Conservation (phyloP, 2,888 invertebrate genomes). For the Aethes cnicana region DNA sequence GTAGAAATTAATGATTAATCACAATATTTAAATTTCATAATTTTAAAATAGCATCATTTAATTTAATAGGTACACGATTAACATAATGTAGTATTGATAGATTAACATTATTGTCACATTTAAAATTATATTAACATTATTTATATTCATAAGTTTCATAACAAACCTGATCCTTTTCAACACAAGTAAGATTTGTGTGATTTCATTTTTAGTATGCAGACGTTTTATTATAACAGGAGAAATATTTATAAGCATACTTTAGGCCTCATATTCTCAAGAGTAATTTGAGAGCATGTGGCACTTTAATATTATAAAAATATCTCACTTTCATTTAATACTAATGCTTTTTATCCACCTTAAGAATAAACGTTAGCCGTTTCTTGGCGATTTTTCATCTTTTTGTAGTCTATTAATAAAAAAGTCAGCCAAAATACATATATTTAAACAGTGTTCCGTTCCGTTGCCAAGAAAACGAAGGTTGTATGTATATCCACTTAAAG, state of each 20-base stretch:
- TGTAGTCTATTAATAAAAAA: too few relatives aligned
- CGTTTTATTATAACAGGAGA: slow-evolving; percentile 16
- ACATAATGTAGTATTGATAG: slow-evolving; percentile 4
- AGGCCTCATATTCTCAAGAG: not conserved
- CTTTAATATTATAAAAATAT: slow-evolving; percentile 10
- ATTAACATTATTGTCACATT: slow-evolving; percentile 13
- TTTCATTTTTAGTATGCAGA: slow-evolving; percentile 1
- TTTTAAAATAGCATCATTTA: not conserved
- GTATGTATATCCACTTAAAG: too few relatives aligned
- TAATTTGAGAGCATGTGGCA: slow-evolving; percentile 9
- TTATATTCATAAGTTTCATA: too few relatives aligned
- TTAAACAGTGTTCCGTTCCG: too few relatives aligned
- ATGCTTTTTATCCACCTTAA: too few relatives aligned
- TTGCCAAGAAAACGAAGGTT: too few relatives aligned
- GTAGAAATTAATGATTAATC: slow-evolving; percentile 7
- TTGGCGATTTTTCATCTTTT: too few relatives aligned
- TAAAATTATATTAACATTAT: slow-evolving; percentile 2
- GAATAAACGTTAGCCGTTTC: too few relatives aligned
- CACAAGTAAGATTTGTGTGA: slow-evolving; percentile 12
- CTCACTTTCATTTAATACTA: slow-evolving; percentile 20
- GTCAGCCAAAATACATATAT: too few relatives aligned
- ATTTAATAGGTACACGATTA: slow-evolving; percentile 9
- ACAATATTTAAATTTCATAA: not conserved
- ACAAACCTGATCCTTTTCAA: not conserved
- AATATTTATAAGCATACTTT: slow-evolving; percentile 12